Evolutionary conservation across 2,113 vertebrate species (phyloP).

Genomic region (Crotalus tigris): DNA sequence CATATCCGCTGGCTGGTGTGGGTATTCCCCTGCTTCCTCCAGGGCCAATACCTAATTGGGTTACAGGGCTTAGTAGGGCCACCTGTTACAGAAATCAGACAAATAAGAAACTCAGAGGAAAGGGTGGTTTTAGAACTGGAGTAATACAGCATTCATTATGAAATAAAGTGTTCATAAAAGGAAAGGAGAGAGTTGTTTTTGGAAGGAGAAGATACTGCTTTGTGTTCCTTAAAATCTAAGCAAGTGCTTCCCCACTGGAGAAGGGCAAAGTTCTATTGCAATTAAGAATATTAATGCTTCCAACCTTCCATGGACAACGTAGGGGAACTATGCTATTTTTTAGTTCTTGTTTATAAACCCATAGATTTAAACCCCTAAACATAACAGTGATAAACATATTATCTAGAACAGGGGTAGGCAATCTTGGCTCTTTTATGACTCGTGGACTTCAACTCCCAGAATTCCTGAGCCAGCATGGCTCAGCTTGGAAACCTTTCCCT

Average conservation of each 20-base stretch:
- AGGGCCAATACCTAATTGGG: background rate
- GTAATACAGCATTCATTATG: background rate
- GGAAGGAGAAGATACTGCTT: background rate
- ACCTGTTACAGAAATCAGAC: background rate
- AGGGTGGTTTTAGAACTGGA: background rate
- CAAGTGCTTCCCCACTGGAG: background rate
- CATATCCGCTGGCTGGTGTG: background rate
- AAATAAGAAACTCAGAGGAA: background rate
- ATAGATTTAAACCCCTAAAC: background rate
- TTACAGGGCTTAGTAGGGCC: background rate
- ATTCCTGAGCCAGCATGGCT: no score
- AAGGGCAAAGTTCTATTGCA: background rate
- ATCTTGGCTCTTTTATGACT: no score
- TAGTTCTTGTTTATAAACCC: background rate
- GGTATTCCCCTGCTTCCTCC: background rate
- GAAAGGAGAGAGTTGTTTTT: background rate
- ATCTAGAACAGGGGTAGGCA: no score
- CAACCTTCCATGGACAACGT: background rate
- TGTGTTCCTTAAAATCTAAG: background rate
- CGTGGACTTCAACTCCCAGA: no score
- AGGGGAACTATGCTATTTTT: background rate
- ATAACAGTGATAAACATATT: background rate
- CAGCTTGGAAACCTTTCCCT: no score
- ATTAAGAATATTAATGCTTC: background rate
- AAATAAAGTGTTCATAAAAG: background rate